Evolutionary conservation across 37 sponge, comb jelly and placozoan species (phyloP).

Genomic region (Cliona cf. orientalis): DNA sequence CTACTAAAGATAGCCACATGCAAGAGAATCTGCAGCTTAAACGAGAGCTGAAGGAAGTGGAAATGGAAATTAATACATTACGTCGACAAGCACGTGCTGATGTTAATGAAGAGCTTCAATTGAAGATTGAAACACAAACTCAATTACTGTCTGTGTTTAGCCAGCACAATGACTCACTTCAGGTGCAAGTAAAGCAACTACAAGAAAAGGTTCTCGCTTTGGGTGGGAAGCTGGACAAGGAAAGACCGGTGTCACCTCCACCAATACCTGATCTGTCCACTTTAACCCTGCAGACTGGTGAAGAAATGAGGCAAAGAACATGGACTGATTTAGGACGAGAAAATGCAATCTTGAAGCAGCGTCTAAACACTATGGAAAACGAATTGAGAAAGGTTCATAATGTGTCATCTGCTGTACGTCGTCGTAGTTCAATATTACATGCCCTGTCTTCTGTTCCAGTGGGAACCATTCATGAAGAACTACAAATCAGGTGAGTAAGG

Average conservation of each 20-base stretch:
- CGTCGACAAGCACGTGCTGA: constrained; percentile 39
- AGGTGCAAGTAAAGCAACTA: constrained; percentile 64
- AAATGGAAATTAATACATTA: constrained; percentile 52
- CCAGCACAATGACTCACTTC: constrained; percentile 66
- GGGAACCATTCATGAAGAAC: constrained; percentile 31
- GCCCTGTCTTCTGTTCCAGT: constrained; percentile 38
- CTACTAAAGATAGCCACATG: constrained; percentile 9
- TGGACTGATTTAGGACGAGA: constrained; percentile 23
- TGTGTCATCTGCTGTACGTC: constrained; percentile 27
- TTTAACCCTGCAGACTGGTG: neutral
- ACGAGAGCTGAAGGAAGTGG: constrained; percentile 61
- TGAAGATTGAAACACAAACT: constrained; percentile 66
- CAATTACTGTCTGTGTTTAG: constrained; percentile 61
- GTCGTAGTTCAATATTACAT: constrained; percentile 34
- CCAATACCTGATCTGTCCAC: constrained; percentile 46
- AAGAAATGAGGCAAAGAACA: neutral
- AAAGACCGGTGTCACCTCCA: constrained; percentile 54
- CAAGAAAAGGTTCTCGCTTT: no score
- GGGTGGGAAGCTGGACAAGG: no score
- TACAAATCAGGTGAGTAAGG: constrained; percentile 31
- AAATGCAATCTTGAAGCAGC: constrained; percentile 29
- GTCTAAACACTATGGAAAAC: constrained; percentile 12
- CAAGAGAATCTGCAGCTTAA: constrained; percentile 33
- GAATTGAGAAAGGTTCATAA: constrained; percentile 14
- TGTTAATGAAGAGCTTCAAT: constrained; percentile 49